Evolutionary conservation across 2,888 invertebrate species (phyloP), one percentile per base, ranked within the genome.

Genomic region (Noctuana brunneofusca): DNA sequence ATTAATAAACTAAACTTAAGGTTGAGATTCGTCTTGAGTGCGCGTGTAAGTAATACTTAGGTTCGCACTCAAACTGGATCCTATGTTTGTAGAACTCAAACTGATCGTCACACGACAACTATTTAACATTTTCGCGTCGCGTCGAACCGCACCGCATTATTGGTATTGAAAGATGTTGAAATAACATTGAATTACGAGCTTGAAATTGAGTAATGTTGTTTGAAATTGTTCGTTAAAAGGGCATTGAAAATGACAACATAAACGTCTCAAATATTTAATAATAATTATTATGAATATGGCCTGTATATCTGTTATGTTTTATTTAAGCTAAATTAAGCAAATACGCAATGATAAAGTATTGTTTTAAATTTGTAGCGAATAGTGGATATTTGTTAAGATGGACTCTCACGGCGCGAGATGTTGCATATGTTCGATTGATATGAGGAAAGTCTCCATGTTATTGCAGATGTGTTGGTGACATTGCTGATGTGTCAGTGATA

Each of bases 261-360:
- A 16, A n/a, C n/a, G 38, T 41, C 38, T 41, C 8, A 41, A 41
- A 41, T 41, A 14, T 41, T 16, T 14, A 16, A 16, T 41, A 41
- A 35, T 35, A 35, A 12, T 32, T 12, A 35, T n/a, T 6, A 41
- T 16, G 2, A 41, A 16, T 41, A 41, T 41, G 38, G 38, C 38
- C 38, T 41, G 38, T 41, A 41, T 41, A 41, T 41, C 38, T 41
- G 38, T 41, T 41, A 41, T 16, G 38, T 41, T 41, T 41, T 41
- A 41, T 41, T 41, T 41, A 41, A 41, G 38, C 38, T 14, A 41
- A 16, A 14, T 12, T 14, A 41, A 16, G 1, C 6, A 41, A 16
- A 41, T 16, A 41, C 16, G 38, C 38, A 41, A 16, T 41, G 38
- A 41, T 41, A 41, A 16, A 41, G 38, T 41, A 41, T 41, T 41